Conservation (phyloP, 2,888 invertebrate genomes). For the Archips xylosteana region DNA sequence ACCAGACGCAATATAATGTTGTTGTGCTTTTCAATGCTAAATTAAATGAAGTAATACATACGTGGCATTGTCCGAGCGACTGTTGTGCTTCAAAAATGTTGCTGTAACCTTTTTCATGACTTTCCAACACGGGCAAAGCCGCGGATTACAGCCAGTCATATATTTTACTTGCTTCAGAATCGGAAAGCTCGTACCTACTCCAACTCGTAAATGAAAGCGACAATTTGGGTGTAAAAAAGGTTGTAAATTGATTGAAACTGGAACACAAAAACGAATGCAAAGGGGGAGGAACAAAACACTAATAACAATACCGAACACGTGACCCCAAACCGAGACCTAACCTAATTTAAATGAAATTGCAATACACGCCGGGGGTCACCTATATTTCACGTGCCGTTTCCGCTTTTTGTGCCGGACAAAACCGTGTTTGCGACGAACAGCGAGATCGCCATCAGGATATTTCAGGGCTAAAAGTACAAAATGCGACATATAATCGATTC, state of each 20-base stretch:
- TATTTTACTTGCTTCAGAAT: no score
- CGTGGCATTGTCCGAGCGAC: no score
- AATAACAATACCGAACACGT: slow-evolving; percentile 32
- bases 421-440: slow-evolving; percentile 19
- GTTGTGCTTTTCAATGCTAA: no score
- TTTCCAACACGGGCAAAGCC: no score
- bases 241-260: slow-evolving; percentile 38
- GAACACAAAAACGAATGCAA: slow-evolving; percentile 17
- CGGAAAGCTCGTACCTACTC: background rate
- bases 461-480: slow-evolving; percentile 37
- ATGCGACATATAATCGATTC: slow-evolving; percentile 19
- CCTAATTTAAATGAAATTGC: slow-evolving; percentile 43
- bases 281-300: slow-evolving; percentile 4
- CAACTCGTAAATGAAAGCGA: background rate
- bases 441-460: slow-evolving; percentile 29
- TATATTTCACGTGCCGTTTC: slow-evolving; percentile 37
- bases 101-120: no score
- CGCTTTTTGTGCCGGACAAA: slow-evolving; percentile 27
- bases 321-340: slow-evolving; percentile 38
- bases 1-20: no score
- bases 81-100: no score
- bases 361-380: slow-evolving; percentile 39
- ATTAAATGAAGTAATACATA: no score
- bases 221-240: slow-evolving; percentile 25
- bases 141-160: no score